Conservation (phyloP, 53 echinoderm and acorn worm genomes). For the Henricia sp. region DNA sequence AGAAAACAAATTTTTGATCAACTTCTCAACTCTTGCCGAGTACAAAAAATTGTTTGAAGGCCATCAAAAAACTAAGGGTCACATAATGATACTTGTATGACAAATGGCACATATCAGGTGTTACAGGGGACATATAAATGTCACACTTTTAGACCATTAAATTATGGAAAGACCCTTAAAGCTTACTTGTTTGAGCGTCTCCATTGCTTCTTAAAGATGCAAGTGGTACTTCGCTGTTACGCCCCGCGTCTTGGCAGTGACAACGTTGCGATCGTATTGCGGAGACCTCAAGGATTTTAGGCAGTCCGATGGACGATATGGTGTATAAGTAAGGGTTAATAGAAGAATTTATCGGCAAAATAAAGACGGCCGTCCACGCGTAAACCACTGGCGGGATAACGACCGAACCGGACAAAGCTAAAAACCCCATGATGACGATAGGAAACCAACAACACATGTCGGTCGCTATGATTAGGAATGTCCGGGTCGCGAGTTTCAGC, state of each 20-base stretch:
- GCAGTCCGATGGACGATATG: slow-evolving; percentile 37
- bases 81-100: neutral
- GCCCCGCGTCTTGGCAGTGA: neutral
- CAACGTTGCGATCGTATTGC: slow-evolving; percentile 16
- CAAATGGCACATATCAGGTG: neutral
- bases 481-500: slow-evolving; percentile 54
- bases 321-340: slow-evolving; percentile 69
- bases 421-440: slow-evolving; percentile 56
- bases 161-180: neutral
- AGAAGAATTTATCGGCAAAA: slow-evolving; percentile 62
- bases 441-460: slow-evolving; percentile 69
- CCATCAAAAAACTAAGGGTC: neutral
- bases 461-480: slow-evolving; percentile 53
- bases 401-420: slow-evolving; percentile 30
- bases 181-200: slow-evolving; percentile 9
- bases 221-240: slow-evolving; percentile 7
- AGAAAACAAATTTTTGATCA: too few species aligned
- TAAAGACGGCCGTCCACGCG: slow-evolving; percentile 71
- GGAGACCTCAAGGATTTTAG: slow-evolving; percentile 39
- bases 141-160: neutral
- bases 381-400: slow-evolving; percentile 45
- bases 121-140: neutral
- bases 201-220: slow-evolving; percentile 8
- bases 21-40: too few species aligned
- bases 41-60: too few species aligned